Evolutionary conservation across 2,797 vertebrate genomes (phyloP), one percentile per base, ranked within the genome.

Genomic region (Danio jaintianensis): DNA sequence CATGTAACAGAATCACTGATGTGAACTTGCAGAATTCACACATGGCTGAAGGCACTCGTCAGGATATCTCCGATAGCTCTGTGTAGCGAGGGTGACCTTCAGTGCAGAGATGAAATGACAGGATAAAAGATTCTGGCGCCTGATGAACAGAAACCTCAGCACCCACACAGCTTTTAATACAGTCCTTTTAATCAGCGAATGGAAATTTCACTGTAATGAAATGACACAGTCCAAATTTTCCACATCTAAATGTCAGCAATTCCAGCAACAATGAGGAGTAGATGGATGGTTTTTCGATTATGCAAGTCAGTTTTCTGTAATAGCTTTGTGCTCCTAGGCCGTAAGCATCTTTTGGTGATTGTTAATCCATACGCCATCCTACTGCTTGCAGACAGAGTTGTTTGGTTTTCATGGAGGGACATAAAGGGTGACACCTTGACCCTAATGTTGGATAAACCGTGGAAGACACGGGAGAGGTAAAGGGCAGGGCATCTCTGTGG

Each of bases 241-340:
- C 84, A 87, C 90, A 89, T 90, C 89, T 89, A 91, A 93, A 93
- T 92, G 91, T 91, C 92, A 92, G 85, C 84, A 82, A 89, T 89
- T 89, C 80, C 84, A 82, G 86, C 52, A 36, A 71, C 40, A 85
- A 87, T 75, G 86, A 89, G 89, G 36, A 55, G 40, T 72, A 18
- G 83, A 78, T 75, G 74, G 76, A 82, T 70, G 81, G 75, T 59
- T 73, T 29, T 74, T 79, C 79, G 63, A 55, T 59, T 64, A 66
- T 40, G 13, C 42, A 64, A 72, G 52, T 71, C 55, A 29, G 53
- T 79, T 73, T 82, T 84, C 63, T 47, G 10, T 80, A 75, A 81
- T 56, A 76, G 38, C 75, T 58, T 71, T n/a, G 13, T 43, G 47
- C 69, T 68, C 13, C 3, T 29, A 50, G 40, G 67, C 55, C 22